Conservation (phyloP, 2,888 invertebrate genomes). For the Orthonevra nobilis region DNA sequence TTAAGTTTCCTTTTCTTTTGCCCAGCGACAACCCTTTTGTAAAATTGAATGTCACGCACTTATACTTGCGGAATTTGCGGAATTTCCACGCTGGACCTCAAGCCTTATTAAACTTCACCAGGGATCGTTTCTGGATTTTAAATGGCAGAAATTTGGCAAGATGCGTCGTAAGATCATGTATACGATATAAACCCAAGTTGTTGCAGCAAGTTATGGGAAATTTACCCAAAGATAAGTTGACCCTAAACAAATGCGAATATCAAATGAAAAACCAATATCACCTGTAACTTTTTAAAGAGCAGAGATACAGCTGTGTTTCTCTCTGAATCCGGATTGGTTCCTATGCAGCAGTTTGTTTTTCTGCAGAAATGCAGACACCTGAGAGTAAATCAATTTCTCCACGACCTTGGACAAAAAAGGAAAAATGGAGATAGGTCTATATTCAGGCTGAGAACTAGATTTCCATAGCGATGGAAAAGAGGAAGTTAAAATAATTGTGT, state of each 20-base stretch:
- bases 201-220: slow-evolving; percentile 27
- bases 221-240: slow-evolving; percentile 17
- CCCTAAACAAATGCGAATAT: not conserved
- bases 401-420: no score
- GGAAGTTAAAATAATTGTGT: no score
- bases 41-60: slow-evolving; percentile 4
- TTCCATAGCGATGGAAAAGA: no score
- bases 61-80: slow-evolving; percentile 2
- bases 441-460: no score
- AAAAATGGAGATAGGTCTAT: no score
- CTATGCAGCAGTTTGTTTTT: no score
- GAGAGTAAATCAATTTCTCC: no score
- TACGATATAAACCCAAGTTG: slow-evolving; percentile 1
- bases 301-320: no score
- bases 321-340: no score
- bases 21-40: slow-evolving; percentile 7
- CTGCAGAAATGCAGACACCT: no score
- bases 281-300: no score
- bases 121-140: slow-evolving; percentile 40
- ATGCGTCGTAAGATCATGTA: slow-evolving; percentile 2
- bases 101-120: slow-evolving; percentile 23
- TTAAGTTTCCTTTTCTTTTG: slow-evolving; percentile 12
- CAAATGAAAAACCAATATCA: no score
- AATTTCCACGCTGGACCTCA: slow-evolving; percentile 50
- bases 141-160: slow-evolving; percentile 10